Evolutionary conservation across 92 coral and sea anemone genomes (phyloP).

Genomic region (Epizoanthus fatuus): DNA sequence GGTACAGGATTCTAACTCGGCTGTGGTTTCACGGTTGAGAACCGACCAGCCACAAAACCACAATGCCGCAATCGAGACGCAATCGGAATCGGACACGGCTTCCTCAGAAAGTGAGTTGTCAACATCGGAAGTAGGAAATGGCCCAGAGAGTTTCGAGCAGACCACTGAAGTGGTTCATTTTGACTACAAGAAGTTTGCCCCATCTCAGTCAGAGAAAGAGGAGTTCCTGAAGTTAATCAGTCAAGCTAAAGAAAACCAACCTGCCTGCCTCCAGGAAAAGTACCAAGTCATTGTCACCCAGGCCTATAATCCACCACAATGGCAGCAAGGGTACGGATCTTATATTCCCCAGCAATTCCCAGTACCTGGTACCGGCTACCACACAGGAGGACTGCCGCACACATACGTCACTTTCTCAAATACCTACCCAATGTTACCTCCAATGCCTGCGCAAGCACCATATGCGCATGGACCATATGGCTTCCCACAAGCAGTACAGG

Average conservation of each 20-base stretch:
- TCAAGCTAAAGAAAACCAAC: conserved; percentile 73
- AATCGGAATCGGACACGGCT: conserved; percentile 78
- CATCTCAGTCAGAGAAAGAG: conserved; percentile 79
- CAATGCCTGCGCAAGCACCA: conserved; percentile 64
- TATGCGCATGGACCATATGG: conserved; percentile 71
- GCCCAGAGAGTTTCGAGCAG: conserved; percentile 39
- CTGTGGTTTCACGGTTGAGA: conserved; percentile 71
- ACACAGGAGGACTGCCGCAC: conserved; percentile 47
- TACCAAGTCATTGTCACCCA: conserved; percentile 58
- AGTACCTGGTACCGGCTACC: conserved; percentile 48
- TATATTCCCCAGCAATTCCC: conserved; percentile 73
- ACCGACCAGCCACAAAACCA: conserved; percentile 78
- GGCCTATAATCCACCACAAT: conserved; percentile 49
- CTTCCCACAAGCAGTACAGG: conserved; percentile 58
- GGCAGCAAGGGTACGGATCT: conserved; percentile 76
- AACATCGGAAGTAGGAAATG: conserved; percentile 49
- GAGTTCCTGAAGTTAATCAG: conserved; percentile 86
- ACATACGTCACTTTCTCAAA: conserved; percentile 74
- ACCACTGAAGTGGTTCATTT: conserved; percentile 71
- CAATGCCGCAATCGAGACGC: conserved; percentile 89
- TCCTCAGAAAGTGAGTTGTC: conserved; percentile 73
- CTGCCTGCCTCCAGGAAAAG: conserved; percentile 60
- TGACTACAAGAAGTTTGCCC: conserved; percentile 89
- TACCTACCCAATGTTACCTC: conserved; percentile 71
- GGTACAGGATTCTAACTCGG: conserved; percentile 54